A percentile compares a stretch with the other conserved stretches of the same genome.
Conservation (phyloP, 2,888 invertebrate genomes). For the Athalia cordata region DNA sequence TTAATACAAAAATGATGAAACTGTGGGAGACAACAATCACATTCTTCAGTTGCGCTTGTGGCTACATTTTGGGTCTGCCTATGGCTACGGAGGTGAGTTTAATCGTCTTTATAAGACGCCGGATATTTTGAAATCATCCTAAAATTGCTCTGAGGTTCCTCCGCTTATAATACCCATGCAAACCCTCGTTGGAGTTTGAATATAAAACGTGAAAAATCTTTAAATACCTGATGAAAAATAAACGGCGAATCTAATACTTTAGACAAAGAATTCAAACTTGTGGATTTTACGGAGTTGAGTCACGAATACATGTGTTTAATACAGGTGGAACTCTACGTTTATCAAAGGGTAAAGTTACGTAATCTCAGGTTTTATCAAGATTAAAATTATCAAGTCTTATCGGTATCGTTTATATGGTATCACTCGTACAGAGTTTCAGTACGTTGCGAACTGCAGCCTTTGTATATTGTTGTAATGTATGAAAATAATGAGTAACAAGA, state of each 20-base stretch:
- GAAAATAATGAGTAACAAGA: conserved; percentile 56
- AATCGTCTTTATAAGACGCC: neutral
- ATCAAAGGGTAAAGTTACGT: neutral
- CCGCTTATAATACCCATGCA: neutral
- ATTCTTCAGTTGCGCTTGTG: conserved; percentile 88
- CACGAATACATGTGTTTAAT: conserved; percentile 1
- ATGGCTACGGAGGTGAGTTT: conserved; percentile 89
- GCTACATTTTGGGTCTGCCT: conserved; percentile 87
- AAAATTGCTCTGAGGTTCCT: neutral
- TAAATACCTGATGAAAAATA: neutral
- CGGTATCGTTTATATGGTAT: conserved; percentile 12
- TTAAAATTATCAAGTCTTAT: conserved; percentile 53
- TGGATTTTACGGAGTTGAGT: conserved; percentile 12
- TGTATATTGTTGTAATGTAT: neutral
- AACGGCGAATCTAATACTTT: too few relatives aligned
- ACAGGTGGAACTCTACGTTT: conserved; percentile 9
- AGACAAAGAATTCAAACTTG: neutral
- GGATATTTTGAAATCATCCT: neutral
- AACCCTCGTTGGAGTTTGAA: neutral
- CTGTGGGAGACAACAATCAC: conserved; percentile 90
- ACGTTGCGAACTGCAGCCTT: neutral
- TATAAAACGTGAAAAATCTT: neutral
- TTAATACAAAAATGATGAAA: conserved; percentile 83
- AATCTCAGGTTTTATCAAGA: conserved; percentile 46
- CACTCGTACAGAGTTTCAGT: neutral